phyloP scores from a whole-genome alignment of 2,113 vertebrate genomes.

The Lagopus leucura region DNA sequence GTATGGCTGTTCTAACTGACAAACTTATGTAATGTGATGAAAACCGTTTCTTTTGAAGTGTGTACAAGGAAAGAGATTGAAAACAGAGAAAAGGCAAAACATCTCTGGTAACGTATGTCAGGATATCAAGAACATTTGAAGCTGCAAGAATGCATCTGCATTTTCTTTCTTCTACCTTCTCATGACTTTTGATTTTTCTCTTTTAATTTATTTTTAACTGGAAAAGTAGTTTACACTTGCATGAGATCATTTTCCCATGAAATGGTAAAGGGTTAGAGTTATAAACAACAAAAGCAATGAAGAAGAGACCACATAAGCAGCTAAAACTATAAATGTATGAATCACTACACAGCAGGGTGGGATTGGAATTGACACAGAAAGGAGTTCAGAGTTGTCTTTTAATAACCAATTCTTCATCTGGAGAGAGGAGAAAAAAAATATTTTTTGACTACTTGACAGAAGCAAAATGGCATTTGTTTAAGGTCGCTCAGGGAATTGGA shows the following conservation, averaged over 20 bases:
- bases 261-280: not conserved
- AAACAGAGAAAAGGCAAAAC: slow-evolving; percentile 30
- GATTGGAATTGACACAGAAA: not conserved
- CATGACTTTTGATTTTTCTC: not conserved
- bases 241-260: not conserved
- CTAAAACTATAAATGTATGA: not conserved
- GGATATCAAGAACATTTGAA: not conserved
- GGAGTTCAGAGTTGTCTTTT: not conserved
- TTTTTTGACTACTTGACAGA: not conserved
- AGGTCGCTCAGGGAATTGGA: not conserved
- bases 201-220: not conserved
- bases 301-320: not conserved
- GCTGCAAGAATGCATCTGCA: not conserved
- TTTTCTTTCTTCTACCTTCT: not conserved
- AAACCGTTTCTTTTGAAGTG: slow-evolving; percentile 5
- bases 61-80: not conserved
- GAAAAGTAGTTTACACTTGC: not conserved
- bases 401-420: not conserved
- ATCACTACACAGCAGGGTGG: not conserved
- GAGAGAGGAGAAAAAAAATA: not conserved
- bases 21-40: slow-evolving; percentile 13
- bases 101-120: not conserved
- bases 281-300: not conserved
- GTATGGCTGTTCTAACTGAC: not conserved
- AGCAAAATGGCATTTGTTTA: slow-evolving; percentile 43